A percentile compares a stretch with the other conserved stretches of the same genome.
Evolutionary conservation across 2,888 invertebrate species (phyloP).

Genomic region (Zonitis immaculata): DNA sequence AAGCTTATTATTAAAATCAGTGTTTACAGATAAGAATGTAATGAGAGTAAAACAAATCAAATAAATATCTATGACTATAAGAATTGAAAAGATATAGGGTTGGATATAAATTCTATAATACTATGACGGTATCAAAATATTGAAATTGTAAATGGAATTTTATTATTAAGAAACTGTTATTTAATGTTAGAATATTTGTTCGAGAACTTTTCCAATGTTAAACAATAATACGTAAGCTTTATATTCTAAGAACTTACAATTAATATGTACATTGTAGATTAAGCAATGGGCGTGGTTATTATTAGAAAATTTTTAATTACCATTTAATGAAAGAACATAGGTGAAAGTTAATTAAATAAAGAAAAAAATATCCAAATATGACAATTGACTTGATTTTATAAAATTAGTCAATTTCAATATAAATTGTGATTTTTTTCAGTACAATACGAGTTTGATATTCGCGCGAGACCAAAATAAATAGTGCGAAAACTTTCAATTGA

Average conservation of each 20-base stretch:
- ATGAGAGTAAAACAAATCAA: background rate
- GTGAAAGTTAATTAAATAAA: slow-evolving; percentile 16
- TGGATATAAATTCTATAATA: too few relatives aligned
- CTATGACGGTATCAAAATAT: too few relatives aligned
- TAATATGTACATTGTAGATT: too few relatives aligned
- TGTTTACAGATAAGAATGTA: slow-evolving; percentile 2
- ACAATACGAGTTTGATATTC: background rate
- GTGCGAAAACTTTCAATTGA: background rate
- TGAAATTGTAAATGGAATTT: too few relatives aligned
- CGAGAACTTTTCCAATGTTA: background rate
- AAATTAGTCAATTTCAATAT: background rate
- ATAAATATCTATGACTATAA: too few relatives aligned
- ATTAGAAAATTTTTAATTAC: slow-evolving; percentile 7
- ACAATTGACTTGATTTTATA: slow-evolving; percentile 1
- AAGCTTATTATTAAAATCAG: background rate
- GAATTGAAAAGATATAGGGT: too few relatives aligned
- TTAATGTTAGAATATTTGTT: background rate
- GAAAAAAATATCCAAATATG: slow-evolving; percentile 7
- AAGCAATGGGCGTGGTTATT: background rate
- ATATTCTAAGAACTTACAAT: slow-evolving; percentile 8
- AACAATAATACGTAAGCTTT: background rate
- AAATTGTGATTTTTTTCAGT: slow-evolving; percentile 4
- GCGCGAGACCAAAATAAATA: background rate
- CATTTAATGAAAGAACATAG: slow-evolving; percentile 8
- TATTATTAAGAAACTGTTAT: slow-evolving; percentile 4